These are phyloP conservation scores for Ptychochromis oligacanthus DNA, from an alignment of 2,113 vertebrate species.

Conservation along the genomic window DNA sequence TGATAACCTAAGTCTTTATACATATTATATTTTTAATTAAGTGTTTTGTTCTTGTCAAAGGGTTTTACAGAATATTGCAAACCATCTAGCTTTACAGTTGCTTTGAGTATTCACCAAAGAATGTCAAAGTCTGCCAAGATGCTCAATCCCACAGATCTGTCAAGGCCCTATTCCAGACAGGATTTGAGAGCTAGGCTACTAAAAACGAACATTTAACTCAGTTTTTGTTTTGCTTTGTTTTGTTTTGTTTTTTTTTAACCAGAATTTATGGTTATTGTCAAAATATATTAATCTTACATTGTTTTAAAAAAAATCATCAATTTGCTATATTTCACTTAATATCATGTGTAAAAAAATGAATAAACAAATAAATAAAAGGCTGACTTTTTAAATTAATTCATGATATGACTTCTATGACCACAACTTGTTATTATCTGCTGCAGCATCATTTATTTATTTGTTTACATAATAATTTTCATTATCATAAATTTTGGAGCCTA, in stretches of 20 bases:
- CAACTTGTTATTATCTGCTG: background rate
- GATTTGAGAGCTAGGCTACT: background rate
- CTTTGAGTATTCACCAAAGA: background rate
- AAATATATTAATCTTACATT: background rate
- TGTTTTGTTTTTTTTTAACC: no score
- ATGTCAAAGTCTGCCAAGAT: background rate
- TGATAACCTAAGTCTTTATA: background rate
- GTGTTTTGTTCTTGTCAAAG: background rate
- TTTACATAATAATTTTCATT: background rate
- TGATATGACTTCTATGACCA: background rate
- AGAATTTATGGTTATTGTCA: background rate
- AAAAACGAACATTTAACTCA: background rate
- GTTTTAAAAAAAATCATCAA: background rate
- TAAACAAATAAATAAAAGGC: no score
- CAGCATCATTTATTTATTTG: background rate
- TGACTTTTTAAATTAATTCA: no score
- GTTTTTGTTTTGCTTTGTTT: no score
- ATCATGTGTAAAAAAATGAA: no score
- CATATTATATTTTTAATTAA: background rate
- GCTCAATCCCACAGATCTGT: background rate
- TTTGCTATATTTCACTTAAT: background rate
- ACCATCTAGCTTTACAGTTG: background rate
- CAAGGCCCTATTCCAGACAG: background rate
- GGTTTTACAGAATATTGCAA: background rate
- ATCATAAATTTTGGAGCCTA: background rate